These are phyloP conservation scores for Brotula barbata DNA, from an alignment of 2,797 vertebrate genomes.

Conservation along the genomic window DNA sequence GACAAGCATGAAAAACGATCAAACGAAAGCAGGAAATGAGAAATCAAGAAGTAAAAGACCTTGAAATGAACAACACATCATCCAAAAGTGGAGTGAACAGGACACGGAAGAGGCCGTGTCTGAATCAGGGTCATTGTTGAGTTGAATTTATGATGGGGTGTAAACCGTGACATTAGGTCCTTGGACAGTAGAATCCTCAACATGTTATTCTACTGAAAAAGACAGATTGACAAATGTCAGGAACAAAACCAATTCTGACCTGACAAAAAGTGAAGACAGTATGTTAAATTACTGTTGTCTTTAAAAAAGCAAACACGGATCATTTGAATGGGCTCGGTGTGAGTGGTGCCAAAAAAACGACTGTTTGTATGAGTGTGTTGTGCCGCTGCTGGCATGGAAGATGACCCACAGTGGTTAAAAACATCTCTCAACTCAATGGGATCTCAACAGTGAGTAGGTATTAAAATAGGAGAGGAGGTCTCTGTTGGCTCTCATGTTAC, in stretches of 20 bases:
- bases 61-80: conserved; percentile 58
- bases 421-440: conserved; percentile 29
- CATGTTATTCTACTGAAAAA: conserved; percentile 53
- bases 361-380: conserved; percentile 45
- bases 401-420: conserved; percentile 37
- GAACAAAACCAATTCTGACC: too few species aligned
- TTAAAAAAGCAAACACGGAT: too few species aligned
- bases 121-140: conserved; percentile 57
- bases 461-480: conserved; percentile 24
- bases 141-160: conserved; percentile 63
- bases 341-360: too few species aligned
- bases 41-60: conserved; percentile 59
- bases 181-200: conserved; percentile 57
- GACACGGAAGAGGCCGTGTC: conserved; percentile 42
- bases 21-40: conserved; percentile 21
- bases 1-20: conserved; percentile 4
- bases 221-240: conserved; percentile 42
- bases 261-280: background rate
- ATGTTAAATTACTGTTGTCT: background rate
- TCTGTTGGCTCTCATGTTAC: conserved; percentile 48
- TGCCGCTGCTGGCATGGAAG: conserved; percentile 36
- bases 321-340: too few species aligned
- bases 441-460: conserved; percentile 39
- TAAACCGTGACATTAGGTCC: conserved; percentile 64
- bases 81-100: conserved; percentile 19